These are phyloP conservation scores for Atta cephalotes DNA, from an alignment of 1,140 invertebrate species.

Conservation along the genomic window DNA sequence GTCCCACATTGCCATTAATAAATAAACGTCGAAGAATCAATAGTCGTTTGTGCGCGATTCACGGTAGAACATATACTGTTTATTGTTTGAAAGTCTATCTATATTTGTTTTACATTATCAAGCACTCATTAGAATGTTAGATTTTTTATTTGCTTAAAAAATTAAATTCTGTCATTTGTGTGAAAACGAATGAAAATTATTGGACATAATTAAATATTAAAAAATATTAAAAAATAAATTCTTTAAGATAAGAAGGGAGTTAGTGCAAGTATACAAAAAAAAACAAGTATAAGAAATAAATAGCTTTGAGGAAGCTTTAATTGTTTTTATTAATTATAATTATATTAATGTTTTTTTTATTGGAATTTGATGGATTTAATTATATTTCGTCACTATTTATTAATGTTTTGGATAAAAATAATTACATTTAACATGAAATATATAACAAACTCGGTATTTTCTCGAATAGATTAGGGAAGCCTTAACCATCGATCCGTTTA, in stretches of 20 bases:
- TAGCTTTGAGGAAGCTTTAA: neutral
- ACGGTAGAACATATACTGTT: constrained; percentile 10
- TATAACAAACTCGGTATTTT: constrained; percentile 67
- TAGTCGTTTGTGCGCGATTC: constrained; percentile 53
- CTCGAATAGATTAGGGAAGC: constrained; percentile 77
- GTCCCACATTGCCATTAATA: constrained; percentile 69
- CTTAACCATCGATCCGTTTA: constrained; percentile 67
- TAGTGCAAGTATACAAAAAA: constrained; percentile 1
- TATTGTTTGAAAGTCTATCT: constrained; percentile 30
- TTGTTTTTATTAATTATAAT: neutral
- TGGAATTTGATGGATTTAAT: constrained; percentile 9
- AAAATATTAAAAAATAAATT: constrained; percentile 1
- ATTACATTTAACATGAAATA: constrained; percentile 51
- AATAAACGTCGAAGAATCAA: constrained; percentile 68
- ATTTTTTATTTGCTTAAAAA: neutral
- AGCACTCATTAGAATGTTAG: neutral
- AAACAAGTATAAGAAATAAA: neutral
- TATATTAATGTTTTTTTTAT: neutral
- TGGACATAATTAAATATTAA: neutral
- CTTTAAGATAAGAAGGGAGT: neutral
- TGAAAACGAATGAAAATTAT: neutral
- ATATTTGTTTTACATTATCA: neutral
- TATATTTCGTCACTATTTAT: neutral
- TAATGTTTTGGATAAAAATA: constrained; percentile 51
- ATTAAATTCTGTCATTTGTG: neutral